phyloP scores from a whole-genome alignment of 2,888 invertebrate genomes.

The Linyphia triangularis region DNA sequence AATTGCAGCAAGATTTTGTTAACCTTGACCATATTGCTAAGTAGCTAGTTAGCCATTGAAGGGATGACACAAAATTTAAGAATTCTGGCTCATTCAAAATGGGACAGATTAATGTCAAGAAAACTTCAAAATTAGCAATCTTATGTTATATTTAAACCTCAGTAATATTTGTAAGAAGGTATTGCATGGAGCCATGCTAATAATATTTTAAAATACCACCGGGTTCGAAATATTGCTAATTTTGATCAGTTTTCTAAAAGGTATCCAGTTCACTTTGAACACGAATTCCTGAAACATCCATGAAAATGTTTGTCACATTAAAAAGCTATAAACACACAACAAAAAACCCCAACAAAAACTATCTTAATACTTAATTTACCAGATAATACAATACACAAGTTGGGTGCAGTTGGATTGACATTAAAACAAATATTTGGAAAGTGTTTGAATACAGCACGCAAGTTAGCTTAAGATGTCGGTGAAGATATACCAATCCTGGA shows the following conservation, averaged over 20 bases:
- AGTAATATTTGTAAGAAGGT: too few species aligned
- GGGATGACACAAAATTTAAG: neutral
- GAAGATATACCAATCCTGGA: neutral
- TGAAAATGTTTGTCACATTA: constrained; percentile 14
- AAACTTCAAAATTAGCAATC: neutral
- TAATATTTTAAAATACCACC: too few species aligned
- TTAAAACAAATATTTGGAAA: constrained; percentile 33
- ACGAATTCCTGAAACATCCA: too few species aligned
- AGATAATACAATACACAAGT: constrained; percentile 14
- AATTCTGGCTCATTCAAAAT: neutral
- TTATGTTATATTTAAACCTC: too few species aligned
- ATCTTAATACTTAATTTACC: constrained; percentile 16
- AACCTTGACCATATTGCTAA: constrained; percentile 14
- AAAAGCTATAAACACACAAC: constrained; percentile 11
- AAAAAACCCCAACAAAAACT: neutral
- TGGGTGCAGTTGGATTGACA: constrained; percentile 53
- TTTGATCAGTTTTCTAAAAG: neutral
- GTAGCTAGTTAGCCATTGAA: constrained; percentile 3
- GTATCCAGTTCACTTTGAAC: too few species aligned
- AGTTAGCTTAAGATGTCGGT: neutral
- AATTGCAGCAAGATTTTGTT: too few species aligned
- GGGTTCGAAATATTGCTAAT: too few species aligned
- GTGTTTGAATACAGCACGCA: neutral
- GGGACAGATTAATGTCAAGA: neutral
- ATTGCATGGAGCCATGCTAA: too few species aligned